Conservation (phyloP, 2,888 invertebrate species). For the Tolmerus cingulatus region DNA sequence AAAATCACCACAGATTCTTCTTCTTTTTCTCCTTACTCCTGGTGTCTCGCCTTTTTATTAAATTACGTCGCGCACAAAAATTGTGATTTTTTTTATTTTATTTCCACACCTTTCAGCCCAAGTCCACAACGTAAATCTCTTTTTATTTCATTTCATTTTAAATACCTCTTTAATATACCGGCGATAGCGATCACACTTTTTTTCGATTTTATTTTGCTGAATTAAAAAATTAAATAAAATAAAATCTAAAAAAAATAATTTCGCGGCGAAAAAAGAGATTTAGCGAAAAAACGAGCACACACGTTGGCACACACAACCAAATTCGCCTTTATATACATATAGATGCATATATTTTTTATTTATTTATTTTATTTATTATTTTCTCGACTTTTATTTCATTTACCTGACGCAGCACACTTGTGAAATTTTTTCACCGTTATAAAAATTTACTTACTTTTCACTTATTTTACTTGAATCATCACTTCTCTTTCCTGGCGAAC, state of each 20-base stretch:
- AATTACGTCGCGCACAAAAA: neutral
- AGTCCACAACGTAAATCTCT: neutral
- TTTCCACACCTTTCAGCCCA: neutral
- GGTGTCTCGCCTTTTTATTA: neutral
- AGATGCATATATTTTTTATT: neutral
- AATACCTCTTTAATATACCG: neutral
- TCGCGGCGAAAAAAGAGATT: neutral
- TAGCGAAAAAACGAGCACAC: neutral
- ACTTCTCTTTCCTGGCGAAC: conserved; percentile 17
- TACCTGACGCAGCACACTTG: conserved; percentile 2
- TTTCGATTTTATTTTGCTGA: neutral
- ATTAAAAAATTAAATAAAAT: neutral
- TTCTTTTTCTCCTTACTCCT: neutral
- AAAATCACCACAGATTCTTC: neutral
- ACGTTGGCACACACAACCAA: conserved; percentile 14
- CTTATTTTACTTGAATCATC: conserved; percentile 11
- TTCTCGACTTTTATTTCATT: neutral
- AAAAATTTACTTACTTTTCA: conserved; percentile 27
- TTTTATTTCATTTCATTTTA: neutral
- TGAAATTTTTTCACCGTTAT: conserved; percentile 7
- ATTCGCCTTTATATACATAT: neutral
- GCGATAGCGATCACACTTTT: neutral
- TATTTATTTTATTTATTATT: conserved; percentile 4
- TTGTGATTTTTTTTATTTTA: neutral
- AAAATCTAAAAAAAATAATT: neutral